Percentiles rank a stretch among this genome's conserved stretches.
These are phyloP conservation scores for Leiothrix lutea DNA, from an alignment of 2,113 vertebrate species.

Conservation along the genomic window DNA sequence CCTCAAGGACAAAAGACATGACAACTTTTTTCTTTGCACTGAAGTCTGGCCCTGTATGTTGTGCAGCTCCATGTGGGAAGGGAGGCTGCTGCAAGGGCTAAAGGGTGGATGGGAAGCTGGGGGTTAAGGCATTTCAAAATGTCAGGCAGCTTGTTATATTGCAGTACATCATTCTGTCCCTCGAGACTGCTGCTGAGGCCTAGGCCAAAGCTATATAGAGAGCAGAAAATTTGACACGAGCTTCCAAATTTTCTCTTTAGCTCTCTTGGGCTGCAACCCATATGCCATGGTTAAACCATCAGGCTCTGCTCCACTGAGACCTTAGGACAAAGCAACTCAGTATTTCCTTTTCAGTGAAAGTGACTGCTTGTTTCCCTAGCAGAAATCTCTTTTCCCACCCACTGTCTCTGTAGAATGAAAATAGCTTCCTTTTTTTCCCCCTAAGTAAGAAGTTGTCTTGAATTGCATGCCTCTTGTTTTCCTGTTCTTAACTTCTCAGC, in stretches of 20 bases:
- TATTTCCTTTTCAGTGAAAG: slow-evolving; percentile 57
- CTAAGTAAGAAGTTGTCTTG: not conserved
- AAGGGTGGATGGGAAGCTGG: slow-evolving; percentile 33
- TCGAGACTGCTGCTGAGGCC: slow-evolving; percentile 22
- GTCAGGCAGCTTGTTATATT: slow-evolving; percentile 70
- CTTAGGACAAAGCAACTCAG: slow-evolving; percentile 27
- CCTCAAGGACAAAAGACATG: slow-evolving; percentile 70
- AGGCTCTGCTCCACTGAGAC: slow-evolving; percentile 36
- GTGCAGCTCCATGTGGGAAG: not conserved
- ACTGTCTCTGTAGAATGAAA: slow-evolving; percentile 42
- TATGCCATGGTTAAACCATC: slow-evolving; percentile 53
- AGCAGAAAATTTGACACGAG: slow-evolving; percentile 59
- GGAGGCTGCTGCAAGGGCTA: slow-evolving; percentile 11
- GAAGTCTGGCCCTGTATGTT: not conserved
- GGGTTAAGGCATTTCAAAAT: slow-evolving; percentile 66
- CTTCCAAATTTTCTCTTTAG: slow-evolving; percentile 52
- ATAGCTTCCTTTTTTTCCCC: not conserved
- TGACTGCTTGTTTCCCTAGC: slow-evolving; percentile 18
- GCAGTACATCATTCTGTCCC: slow-evolving; percentile 72
- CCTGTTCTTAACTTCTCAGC: not conserved
- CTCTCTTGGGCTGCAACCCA: slow-evolving; percentile 56
- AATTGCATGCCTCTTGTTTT: not conserved
- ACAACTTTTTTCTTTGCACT: slow-evolving; percentile 37
- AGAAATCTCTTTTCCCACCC: slow-evolving; percentile 42
- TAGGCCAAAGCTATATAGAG: slow-evolving; percentile 22